phyloP scores from a whole-genome alignment of 2,113 vertebrate species.

The Pterocles gutturalis region DNA sequence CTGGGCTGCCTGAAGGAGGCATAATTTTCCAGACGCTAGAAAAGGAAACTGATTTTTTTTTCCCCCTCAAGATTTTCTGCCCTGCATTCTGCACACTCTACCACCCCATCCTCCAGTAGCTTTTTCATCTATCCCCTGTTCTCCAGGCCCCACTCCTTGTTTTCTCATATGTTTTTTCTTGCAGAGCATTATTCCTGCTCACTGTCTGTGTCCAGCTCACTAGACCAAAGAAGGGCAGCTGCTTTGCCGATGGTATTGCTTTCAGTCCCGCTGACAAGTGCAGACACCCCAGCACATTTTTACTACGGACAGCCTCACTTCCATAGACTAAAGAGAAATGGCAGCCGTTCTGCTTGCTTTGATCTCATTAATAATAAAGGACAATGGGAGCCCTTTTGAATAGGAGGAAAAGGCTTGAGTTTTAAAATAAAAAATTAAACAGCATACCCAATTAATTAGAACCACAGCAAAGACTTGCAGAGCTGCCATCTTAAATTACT shows the following conservation, averaged over 20 bases:
- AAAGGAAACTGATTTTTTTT: neutral
- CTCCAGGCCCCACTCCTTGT: neutral
- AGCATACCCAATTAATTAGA: constrained; percentile 42
- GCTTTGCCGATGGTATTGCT: neutral
- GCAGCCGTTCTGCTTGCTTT: constrained; percentile 38
- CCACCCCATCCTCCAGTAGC: neutral
- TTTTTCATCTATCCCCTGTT: neutral
- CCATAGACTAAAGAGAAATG: neutral
- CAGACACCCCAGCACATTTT: neutral
- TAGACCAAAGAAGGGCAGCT: neutral
- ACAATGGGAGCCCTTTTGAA: neutral
- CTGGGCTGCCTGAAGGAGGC: neutral
- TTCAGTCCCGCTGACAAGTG: neutral
- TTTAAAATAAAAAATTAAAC: constrained; percentile 45
- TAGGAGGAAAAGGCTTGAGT: neutral
- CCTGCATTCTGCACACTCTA: neutral
- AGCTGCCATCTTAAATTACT: constrained; percentile 24
- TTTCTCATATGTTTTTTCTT: neutral
- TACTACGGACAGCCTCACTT: neutral
- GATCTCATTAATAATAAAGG: constrained; percentile 37
- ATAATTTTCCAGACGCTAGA: neutral
- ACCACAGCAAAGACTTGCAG: constrained; percentile 34
- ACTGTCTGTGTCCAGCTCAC: neutral
- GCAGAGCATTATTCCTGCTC: neutral
- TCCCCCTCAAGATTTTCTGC: neutral